Evolutionary conservation across 2,797 vertebrate species (phyloP).

Genomic region (Trachurus trachurus): DNA sequence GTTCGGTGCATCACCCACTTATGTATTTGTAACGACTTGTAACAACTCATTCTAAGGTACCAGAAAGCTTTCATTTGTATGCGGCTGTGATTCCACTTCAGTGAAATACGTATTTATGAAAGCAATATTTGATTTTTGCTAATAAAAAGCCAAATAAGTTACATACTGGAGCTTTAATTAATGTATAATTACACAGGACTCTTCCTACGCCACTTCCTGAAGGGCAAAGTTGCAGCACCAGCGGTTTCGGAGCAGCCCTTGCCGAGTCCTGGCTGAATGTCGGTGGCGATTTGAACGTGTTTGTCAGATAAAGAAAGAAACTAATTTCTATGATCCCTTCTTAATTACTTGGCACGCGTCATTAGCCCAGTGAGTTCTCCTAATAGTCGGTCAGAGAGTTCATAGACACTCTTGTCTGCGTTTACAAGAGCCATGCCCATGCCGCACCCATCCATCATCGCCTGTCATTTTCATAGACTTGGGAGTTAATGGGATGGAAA

Average conservation of each 20-base stretch:
- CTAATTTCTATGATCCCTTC: slow-evolving; percentile 54
- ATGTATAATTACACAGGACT: background rate
- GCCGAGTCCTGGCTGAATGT: background rate
- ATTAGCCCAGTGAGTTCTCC: slow-evolving; percentile 65
- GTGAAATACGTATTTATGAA: too few relatives aligned
- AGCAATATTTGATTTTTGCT: too few relatives aligned
- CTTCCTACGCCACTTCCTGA: slow-evolving; percentile 1
- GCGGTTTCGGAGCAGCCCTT: slow-evolving; percentile 1
- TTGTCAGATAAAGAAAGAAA: slow-evolving; percentile 59
- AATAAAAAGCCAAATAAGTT: too few relatives aligned
- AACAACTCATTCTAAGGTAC: too few relatives aligned
- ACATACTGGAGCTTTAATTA: too few relatives aligned
- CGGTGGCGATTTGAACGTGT: slow-evolving; percentile 12
- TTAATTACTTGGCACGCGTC: slow-evolving; percentile 71
- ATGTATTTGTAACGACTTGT: too few relatives aligned
- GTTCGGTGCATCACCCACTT: too few relatives aligned
- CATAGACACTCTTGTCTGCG: slow-evolving; percentile 29
- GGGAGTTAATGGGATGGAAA: slow-evolving; percentile 72
- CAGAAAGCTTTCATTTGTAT: too few relatives aligned
- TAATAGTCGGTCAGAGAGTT: slow-evolving; percentile 53
- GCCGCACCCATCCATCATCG: slow-evolving; percentile 43
- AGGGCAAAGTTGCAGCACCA: background rate
- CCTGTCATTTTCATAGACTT: slow-evolving; percentile 50
- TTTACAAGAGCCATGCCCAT: slow-evolving; percentile 40
- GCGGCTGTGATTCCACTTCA: too few relatives aligned